Evolutionary conservation across 2,888 invertebrate species (phyloP), one percentile per base, ranked within the genome.

Genomic region (Plutella xylostella): DNA sequence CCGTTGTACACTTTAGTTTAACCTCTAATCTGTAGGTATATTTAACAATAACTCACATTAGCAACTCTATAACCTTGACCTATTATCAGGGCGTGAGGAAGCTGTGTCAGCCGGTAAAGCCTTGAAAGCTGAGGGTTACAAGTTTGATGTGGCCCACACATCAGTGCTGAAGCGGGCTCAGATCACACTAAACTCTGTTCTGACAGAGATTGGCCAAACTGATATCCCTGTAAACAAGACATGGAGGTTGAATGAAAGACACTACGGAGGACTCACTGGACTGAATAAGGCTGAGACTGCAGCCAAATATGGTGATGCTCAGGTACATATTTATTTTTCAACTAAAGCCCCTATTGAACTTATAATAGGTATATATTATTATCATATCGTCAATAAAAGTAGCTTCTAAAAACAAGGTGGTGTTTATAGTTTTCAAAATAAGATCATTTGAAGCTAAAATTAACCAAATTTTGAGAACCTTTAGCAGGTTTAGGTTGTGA

Each of bases 201-300:
- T 94, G 6, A 76, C 88, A 47, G 89, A 90, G 60, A 85, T 90
- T 34, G 87, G 85, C 1, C 90, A 91, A 58, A 67, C 87, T n/a
- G 84, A 87, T 53, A 70, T 94, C 51, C 90, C 91, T 0, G 74
- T 91, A 6, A 66, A 85, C 4, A 89, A 90, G 61, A 90, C 92
- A 9, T 95, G 95, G 95, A 86, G 94, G 12, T 76, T 95, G 21
- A 94, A 94, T 60, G 94, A 95, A 69, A 88, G 95, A 48, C 95
- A 95, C 63, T 95, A 94, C 59, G 95, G 95, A 42, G 92, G 92
- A 33, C 86, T 95, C 5, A 95, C 94, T 11, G 94, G 94, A 2
- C 85, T 92, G 48, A 92, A 94, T 63, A 95, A 95, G 68, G 88
- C 91, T 0, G 92, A 94, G 72, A 92, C 94, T 17, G 93, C 93